Evolutionary conservation across 1,140 invertebrate species (phyloP).

Genomic region (Pseudomyrmex sp.): DNA sequence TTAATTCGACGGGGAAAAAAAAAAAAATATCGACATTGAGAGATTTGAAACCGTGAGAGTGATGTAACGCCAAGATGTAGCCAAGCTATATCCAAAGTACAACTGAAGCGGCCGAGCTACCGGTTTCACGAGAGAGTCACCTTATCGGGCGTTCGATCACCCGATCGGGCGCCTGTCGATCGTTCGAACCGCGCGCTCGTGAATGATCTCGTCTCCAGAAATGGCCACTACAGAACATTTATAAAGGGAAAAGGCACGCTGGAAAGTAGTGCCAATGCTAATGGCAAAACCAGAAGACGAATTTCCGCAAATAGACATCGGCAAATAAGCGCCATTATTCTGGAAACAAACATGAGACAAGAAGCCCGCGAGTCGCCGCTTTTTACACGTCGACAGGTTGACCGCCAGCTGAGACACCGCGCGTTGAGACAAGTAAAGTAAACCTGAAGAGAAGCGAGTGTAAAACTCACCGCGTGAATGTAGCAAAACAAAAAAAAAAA

Average conservation of each 20-base stretch:
- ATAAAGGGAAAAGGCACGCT: slow-evolving; percentile 37
- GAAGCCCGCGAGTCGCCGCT: neutral
- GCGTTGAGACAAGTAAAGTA: neutral
- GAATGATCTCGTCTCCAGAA: slow-evolving; percentile 58
- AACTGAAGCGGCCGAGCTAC: slow-evolving; percentile 64
- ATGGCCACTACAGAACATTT: slow-evolving; percentile 56
- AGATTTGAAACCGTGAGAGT: slow-evolving; percentile 58
- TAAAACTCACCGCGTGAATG: neutral
- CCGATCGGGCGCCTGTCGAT: slow-evolving; percentile 25
- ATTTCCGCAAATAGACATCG: slow-evolving; percentile 45
- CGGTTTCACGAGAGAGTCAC: slow-evolving; percentile 59
- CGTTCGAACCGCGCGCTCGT: slow-evolving; percentile 28
- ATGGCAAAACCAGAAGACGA: slow-evolving; percentile 17
- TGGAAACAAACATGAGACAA: slow-evolving; percentile 12
- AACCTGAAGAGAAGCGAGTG: neutral
- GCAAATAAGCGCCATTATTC: slow-evolving; percentile 6
- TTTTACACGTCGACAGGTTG: neutral
- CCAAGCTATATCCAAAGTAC: slow-evolving; percentile 50
- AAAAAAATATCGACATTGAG: slow-evolving; percentile 21
- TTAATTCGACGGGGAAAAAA: neutral
- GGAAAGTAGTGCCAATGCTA: slow-evolving; percentile 40
- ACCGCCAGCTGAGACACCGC: neutral
- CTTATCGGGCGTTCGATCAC: slow-evolving; percentile 63
- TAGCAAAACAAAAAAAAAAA: neutral
- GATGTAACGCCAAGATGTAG: slow-evolving; percentile 62